Percentiles rank a stretch among this genome's conserved stretches.
phyloP scores from a whole-genome alignment of 2,888 invertebrate species.

The Cheilosia vulpina region DNA sequence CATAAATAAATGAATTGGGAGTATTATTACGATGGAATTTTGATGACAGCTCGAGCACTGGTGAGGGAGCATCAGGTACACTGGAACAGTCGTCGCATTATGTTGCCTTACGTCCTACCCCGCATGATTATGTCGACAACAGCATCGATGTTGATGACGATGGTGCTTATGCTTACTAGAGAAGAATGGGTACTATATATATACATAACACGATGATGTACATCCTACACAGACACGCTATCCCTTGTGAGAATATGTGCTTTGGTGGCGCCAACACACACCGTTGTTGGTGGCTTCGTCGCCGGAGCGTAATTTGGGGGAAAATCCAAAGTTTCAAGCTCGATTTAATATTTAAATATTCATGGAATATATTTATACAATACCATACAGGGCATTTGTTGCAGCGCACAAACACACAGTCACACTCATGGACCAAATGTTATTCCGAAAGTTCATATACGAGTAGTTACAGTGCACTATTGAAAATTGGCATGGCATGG shows the following conservation, averaged over 20 bases:
- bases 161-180: background rate
- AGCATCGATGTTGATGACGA: too few relatives aligned
- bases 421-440: background rate
- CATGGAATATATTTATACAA: slow-evolving; percentile 57
- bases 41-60: slow-evolving; percentile 56
- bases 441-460: too few relatives aligned
- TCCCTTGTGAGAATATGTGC: slow-evolving; percentile 2
- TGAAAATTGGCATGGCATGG: slow-evolving; percentile 43
- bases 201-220: background rate
- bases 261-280: background rate
- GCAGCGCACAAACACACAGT: slow-evolving; percentile 2
- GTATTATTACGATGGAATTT: slow-evolving; percentile 52
- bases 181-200: background rate
- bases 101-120: background rate
- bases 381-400: slow-evolving; percentile 27
- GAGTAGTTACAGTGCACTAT: slow-evolving; percentile 21
- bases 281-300: background rate
- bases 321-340: slow-evolving; percentile 64
- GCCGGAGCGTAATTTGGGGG: slow-evolving; percentile 34
- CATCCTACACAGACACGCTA: background rate
- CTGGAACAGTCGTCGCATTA: background rate
- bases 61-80: slow-evolving; percentile 7
- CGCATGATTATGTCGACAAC: background rate
- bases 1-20: slow-evolving; percentile 70
- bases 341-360: slow-evolving; percentile 64